Percentiles rank a stretch among this genome's conserved stretches.
Evolutionary conservation across 2,888 invertebrate species (phyloP).

Genomic region (Stenchaetothrips biformis): DNA sequence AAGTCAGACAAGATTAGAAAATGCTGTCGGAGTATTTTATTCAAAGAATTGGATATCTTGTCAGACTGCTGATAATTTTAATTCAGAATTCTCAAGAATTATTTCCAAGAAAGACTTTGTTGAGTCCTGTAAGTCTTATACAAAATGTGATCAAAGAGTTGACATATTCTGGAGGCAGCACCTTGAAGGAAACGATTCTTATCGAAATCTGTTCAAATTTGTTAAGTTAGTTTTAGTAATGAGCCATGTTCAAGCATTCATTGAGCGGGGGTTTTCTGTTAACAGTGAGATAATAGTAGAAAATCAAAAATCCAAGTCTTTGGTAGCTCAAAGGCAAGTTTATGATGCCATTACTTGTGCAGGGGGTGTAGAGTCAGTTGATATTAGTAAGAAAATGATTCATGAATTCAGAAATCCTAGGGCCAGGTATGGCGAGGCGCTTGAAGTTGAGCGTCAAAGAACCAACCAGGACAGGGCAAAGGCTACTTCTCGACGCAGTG

Average conservation of each 20-base stretch:
- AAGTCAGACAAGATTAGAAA: not conserved
- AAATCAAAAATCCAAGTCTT: slow-evolving; percentile 36
- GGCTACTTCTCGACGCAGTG: not conserved
- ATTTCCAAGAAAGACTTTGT: too few relatives aligned
- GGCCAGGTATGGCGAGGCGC: too few relatives aligned
- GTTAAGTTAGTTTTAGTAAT: slow-evolving; percentile 36
- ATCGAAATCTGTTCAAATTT: not conserved
- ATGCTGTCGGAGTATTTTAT: not conserved
- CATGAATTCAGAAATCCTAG: too few relatives aligned
- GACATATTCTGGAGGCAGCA: not conserved
- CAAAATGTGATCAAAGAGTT: not conserved
- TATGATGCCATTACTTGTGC: slow-evolving; percentile 35
- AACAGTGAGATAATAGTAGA: slow-evolving; percentile 38
- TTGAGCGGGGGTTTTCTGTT: slow-evolving; percentile 38
- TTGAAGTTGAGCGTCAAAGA: too few relatives aligned
- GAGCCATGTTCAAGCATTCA: slow-evolving; percentile 38
- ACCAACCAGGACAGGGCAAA: not conserved
- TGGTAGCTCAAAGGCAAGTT: too few relatives aligned
- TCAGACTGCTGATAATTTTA: not conserved
- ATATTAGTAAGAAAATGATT: too few relatives aligned
- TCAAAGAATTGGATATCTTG: not conserved
- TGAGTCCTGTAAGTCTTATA: not conserved
- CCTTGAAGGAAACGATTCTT: not conserved
- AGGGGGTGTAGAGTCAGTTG: slow-evolving; percentile 35
- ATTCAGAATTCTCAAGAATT: not conserved